Evolutionary conservation across 2,797 vertebrate species (phyloP).

Genomic region (Simalia tracyae): DNA sequence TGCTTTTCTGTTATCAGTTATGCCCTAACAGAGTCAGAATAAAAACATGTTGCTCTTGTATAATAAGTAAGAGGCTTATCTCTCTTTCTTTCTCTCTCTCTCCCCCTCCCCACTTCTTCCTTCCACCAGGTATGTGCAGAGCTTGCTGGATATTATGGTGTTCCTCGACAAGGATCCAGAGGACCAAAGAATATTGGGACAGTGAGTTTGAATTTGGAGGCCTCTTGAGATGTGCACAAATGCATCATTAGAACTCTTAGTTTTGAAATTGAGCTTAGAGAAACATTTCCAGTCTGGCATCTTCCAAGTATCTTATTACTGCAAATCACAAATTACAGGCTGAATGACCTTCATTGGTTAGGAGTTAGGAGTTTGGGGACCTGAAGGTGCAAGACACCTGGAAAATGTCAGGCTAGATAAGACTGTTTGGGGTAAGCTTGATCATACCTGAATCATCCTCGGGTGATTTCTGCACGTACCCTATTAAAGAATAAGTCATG

Average conservation of each 20-base stretch:
- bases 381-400: not conserved
- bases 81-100: rapidly evolving
- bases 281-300: not conserved
- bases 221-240: not conserved
- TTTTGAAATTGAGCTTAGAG: not conserved
- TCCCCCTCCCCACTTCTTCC: not conserved
- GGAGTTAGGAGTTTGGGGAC: not conserved
- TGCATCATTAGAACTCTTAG: not conserved
- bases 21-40: not conserved
- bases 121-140: conserved; percentile 88
- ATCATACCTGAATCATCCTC: not conserved
- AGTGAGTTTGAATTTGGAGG: conserved; percentile 76
- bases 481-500: not conserved
- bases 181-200: conserved; percentile 81
- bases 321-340: not conserved
- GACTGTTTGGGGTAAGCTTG: not conserved
- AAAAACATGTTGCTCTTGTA: not conserved
- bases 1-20: not conserved
- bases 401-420: not conserved
- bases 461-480: not conserved
- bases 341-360: not conserved
- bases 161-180: conserved; percentile 88
- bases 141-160: conserved; percentile 91
- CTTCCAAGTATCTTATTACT: not conserved
- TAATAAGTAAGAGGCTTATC: not conserved